Evolutionary conservation across 2,888 invertebrate genomes (phyloP).

Genomic region (Hartigia nigra): DNA sequence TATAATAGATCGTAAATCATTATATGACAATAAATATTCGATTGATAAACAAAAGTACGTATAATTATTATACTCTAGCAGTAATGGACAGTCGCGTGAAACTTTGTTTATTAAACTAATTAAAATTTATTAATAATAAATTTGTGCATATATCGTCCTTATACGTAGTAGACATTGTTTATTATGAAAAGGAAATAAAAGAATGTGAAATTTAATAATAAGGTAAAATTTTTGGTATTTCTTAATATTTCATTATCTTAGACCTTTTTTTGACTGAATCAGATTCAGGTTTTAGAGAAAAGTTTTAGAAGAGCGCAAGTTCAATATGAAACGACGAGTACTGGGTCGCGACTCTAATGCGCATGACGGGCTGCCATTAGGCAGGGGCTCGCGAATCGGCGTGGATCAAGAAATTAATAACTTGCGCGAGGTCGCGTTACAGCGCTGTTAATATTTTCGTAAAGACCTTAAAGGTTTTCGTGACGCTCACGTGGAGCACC

Average conservation of each 20-base stretch:
- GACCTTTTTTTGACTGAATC: not conserved
- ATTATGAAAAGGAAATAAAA: not conserved
- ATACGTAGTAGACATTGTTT: not conserved
- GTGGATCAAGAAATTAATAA: conserved; percentile 10
- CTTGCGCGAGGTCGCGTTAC: conserved; percentile 14
- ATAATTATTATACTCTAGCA: not conserved
- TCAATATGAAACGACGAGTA: conserved; percentile 23
- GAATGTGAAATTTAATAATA: not conserved
- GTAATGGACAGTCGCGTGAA: not conserved
- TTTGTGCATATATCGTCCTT: not conserved
- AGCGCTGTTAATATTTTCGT: not conserved
- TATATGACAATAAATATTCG: not conserved
- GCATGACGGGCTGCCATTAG: conserved; percentile 32
- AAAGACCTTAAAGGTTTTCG: not conserved
- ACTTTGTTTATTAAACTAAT: not conserved
- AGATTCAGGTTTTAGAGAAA: not conserved
- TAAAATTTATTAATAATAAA: not conserved
- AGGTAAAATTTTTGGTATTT: not conserved
- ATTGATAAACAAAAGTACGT: not conserved
- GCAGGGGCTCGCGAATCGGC: conserved; percentile 21
- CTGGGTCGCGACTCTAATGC: conserved; percentile 28
- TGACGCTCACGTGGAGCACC: not conserved
- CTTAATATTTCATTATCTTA: not conserved
- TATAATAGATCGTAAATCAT: not conserved
- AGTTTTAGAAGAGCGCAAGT: not conserved